phyloP scores from a whole-genome alignment of 2,113 vertebrate species.

The Euleptes europaea region DNA sequence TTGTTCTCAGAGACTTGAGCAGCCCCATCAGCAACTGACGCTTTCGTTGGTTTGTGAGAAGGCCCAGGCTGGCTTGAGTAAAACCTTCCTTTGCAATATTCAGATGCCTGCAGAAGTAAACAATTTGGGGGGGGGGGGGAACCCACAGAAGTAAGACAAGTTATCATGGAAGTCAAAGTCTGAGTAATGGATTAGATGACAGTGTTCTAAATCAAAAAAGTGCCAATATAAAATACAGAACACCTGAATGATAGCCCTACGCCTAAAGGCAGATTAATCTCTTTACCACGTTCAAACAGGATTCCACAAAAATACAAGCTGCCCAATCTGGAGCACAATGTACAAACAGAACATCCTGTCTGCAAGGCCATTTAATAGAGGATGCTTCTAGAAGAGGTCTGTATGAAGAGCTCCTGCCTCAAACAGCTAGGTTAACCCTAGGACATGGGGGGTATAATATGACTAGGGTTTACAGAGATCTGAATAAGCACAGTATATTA shows the following conservation, averaged over 20 bases:
- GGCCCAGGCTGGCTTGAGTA: conserved; percentile 94
- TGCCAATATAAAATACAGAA: background rate
- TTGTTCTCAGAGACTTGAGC: conserved; percentile 95
- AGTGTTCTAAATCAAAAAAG: background rate
- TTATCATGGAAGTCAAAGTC: background rate
- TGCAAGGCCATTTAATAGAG: background rate
- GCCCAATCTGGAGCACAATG: background rate
- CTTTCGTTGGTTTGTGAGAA: conserved; percentile 94
- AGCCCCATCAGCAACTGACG: conserved; percentile 92
- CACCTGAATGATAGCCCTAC: background rate
- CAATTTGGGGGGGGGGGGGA: background rate
- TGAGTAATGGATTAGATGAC: background rate
- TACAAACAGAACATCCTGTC: background rate
- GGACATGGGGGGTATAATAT: too few species aligned
- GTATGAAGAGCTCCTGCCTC: background rate
- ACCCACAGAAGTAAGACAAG: background rate
- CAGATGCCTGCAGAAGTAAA: conserved; percentile 82
- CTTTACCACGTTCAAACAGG: background rate
- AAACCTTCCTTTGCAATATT: conserved; percentile 92
- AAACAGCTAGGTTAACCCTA: background rate
- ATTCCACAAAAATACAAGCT: background rate
- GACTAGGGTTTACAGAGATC: too few species aligned
- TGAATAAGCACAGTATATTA: too few species aligned
- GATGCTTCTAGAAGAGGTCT: background rate
- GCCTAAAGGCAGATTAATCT: background rate